These are phyloP conservation scores for Antrozous pallidus DNA, from an alignment of 2,797 vertebrate genomes.

Conservation along the genomic window DNA sequence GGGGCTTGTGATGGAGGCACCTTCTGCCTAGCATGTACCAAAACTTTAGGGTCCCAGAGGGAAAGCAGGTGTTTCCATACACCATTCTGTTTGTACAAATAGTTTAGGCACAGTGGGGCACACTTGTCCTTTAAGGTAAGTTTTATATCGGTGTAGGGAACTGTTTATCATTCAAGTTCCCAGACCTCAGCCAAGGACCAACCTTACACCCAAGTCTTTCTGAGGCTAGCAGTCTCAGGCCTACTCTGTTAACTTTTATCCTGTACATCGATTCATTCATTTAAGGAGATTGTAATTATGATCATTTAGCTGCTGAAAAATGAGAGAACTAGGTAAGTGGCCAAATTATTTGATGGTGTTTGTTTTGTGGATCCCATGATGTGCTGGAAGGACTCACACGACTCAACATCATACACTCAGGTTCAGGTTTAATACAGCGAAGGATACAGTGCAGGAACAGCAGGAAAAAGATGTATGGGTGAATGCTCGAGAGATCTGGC, in stretches of 20 bases:
- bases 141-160: neutral
- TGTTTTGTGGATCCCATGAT: neutral
- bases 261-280: neutral
- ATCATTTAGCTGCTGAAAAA: constrained; percentile 27
- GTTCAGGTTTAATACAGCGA: neutral
- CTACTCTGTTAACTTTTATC: neutral
- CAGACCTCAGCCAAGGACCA: neutral
- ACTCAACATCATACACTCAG: neutral
- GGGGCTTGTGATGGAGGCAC: neutral
- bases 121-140: neutral
- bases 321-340: neutral
- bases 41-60: constrained; percentile 12
- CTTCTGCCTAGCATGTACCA: neutral
- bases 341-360: neutral
- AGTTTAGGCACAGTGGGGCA: neutral
- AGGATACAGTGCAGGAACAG: neutral
- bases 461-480: neutral
- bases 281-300: constrained; percentile 16
- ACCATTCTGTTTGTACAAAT: neutral
- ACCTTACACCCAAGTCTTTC: neutral
- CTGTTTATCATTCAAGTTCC: neutral
- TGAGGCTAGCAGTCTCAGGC: neutral
- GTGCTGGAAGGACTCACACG: neutral
- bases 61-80: neutral
- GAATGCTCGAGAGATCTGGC: neutral